Percentiles rank a stretch among this genome's conserved stretches.
Evolutionary conservation across 2,113 vertebrate species (phyloP).

Genomic region (Morphnarchus princeps): DNA sequence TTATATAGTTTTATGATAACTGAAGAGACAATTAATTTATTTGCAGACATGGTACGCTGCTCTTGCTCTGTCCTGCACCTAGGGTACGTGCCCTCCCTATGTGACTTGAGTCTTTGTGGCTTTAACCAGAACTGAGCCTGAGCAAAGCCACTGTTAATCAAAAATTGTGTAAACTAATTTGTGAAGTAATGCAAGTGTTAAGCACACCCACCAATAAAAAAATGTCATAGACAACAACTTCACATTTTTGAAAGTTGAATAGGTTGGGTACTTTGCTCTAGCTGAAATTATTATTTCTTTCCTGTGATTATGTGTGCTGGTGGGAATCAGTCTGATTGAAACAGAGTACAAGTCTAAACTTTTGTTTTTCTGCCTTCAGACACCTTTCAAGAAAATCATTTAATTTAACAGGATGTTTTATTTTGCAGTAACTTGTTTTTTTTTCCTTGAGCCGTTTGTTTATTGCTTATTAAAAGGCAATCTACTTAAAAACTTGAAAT

Average conservation of each 20-base stretch:
- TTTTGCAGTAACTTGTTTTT: conserved; percentile 5
- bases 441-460: conserved; percentile 22
- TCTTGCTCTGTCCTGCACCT: neutral
- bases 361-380: neutral
- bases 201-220: neutral
- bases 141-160: neutral
- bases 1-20: neutral
- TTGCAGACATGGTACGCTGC: rapidly evolving
- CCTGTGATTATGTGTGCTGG: neutral
- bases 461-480: conserved; percentile 52
- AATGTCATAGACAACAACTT: neutral
- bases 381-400: conserved; percentile 38
- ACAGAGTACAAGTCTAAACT: neutral
- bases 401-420: neutral
- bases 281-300: neutral
- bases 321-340: neutral
- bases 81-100: neutral
- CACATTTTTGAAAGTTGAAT: neutral
- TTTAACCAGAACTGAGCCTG: neutral
- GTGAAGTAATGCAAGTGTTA: neutral
- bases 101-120: neutral
- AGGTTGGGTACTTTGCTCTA: neutral
- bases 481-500: conserved; percentile 45
- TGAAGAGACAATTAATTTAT: neutral
- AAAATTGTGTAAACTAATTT: neutral